phyloP scores from a whole-genome alignment of 1,140 invertebrate genomes.

The Amphibalanus amphitrite region DNA sequence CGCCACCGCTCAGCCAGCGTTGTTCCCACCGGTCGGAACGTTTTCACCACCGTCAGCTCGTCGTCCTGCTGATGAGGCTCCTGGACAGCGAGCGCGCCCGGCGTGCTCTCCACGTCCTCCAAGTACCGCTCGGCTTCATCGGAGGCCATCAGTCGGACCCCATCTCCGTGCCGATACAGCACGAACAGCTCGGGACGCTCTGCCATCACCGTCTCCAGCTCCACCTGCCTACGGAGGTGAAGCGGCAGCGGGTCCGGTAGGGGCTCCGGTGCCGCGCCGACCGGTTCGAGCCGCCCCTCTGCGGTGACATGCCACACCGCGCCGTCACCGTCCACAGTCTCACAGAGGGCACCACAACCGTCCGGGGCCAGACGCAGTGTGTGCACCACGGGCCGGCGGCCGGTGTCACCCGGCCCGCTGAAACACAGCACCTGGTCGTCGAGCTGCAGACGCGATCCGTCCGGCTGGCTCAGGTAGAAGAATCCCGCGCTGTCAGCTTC shows the following conservation, averaged over 20 bases:
- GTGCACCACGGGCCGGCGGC: not conserved
- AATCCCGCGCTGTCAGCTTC: not conserved
- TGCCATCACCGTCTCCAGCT: not conserved
- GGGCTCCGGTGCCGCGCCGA: not conserved
- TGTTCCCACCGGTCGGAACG: not conserved
- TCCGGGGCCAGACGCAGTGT: not conserved
- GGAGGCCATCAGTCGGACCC: not conserved
- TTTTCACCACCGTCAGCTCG: not conserved
- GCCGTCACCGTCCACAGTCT: not conserved
- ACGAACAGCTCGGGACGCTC: not conserved
- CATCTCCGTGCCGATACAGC: not conserved
- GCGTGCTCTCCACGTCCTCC: not conserved
- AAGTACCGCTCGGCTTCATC: not conserved
- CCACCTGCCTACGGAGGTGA: not conserved
- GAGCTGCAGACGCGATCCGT: not conserved
- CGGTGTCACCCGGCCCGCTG: not conserved
- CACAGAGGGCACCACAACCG: not conserved
- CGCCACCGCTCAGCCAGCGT: not conserved
- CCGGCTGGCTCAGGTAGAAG: slow-evolving; percentile 1
- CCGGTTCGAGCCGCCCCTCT: not conserved
- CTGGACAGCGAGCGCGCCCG: not conserved
- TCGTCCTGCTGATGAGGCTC: not conserved
- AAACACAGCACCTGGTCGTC: not conserved
- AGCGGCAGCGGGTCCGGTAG: not conserved
- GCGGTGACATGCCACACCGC: not conserved